Conservation (phyloP, 1,140 invertebrate genomes). For the Rhynchophorus ferrugineus region DNA sequence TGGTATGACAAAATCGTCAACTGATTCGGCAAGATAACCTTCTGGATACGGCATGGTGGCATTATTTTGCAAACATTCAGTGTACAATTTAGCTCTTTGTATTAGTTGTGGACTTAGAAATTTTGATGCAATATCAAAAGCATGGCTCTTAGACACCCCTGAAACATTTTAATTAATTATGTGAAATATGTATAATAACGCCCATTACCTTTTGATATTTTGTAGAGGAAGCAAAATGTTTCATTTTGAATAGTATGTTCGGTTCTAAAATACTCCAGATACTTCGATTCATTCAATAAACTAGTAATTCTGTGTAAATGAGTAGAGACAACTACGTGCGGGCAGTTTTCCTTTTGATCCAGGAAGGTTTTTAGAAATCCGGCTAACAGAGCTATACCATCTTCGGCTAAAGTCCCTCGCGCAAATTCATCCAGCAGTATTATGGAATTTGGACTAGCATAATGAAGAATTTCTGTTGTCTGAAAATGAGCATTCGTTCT, state of each 20-base stretch:
- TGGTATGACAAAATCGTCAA: too few relatives aligned
- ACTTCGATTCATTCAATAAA: slow-evolving; percentile 51
- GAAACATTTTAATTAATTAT: slow-evolving; percentile 1
- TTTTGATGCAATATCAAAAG: slow-evolving; percentile 29
- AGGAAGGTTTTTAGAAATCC: slow-evolving; percentile 60
- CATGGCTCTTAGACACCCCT: slow-evolving; percentile 32
- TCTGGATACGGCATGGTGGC: slow-evolving; percentile 8
- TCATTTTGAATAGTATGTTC: slow-evolving; percentile 26
- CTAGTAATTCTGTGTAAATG: slow-evolving; percentile 62
- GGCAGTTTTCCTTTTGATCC: slow-evolving; percentile 48
- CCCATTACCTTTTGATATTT: slow-evolving; percentile 29
- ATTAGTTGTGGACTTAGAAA: slow-evolving; percentile 26
- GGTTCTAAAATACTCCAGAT: slow-evolving; percentile 50
- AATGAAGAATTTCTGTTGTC: slow-evolving; percentile 63
- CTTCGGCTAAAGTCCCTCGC: slow-evolving; percentile 71
- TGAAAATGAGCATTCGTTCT: too few relatives aligned
- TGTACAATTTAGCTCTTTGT: slow-evolving; percentile 22
- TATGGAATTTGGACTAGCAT: slow-evolving; percentile 58
- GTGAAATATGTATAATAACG: background rate
- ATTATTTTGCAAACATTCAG: slow-evolving; percentile 22
- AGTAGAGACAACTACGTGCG: slow-evolving; percentile 69
- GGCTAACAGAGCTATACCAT: slow-evolving; percentile 64
- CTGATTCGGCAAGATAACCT: too few relatives aligned
- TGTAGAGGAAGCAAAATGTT: slow-evolving; percentile 32
- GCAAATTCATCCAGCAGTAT: slow-evolving; percentile 89